Evolutionary conservation across 2,888 invertebrate species (phyloP).

Genomic region (Globia sparganii): DNA sequence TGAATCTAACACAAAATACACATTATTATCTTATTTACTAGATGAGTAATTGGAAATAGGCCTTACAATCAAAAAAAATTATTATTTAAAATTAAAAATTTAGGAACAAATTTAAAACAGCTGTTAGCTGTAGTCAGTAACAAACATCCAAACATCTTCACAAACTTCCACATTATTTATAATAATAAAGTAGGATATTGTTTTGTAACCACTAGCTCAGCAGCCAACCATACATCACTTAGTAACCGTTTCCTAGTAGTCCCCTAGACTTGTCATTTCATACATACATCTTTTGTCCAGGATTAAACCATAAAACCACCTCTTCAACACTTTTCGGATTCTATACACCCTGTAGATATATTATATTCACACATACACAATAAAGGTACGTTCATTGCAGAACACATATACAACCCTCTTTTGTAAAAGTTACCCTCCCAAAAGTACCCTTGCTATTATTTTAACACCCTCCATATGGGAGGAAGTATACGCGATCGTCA

Average conservation of each 20-base stretch:
- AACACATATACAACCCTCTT: conserved; percentile 44
- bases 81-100: no score
- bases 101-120: no score
- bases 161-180: no score
- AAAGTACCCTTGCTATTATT: conserved; percentile 77
- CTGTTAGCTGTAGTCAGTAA: no score
- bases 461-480: conserved; percentile 76
- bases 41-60: no score
- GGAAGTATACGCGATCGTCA: conserved; percentile 56
- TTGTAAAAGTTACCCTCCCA: conserved; percentile 63
- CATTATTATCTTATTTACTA: no score
- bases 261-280: neutral
- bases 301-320: neutral
- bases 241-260: neutral
- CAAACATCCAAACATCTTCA: no score
- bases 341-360: conserved; percentile 34
- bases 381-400: neutral
- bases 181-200: neutral
- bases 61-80: no score
- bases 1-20: no score
- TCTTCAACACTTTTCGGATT: neutral
- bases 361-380: conserved; percentile 2
- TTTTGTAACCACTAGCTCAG: no score
- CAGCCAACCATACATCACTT: neutral
- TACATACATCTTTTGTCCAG: neutral